Base-by-base conservation (phyloP, 2,113 vertebrate genomes). In the Tonatia bakeri region DNA sequence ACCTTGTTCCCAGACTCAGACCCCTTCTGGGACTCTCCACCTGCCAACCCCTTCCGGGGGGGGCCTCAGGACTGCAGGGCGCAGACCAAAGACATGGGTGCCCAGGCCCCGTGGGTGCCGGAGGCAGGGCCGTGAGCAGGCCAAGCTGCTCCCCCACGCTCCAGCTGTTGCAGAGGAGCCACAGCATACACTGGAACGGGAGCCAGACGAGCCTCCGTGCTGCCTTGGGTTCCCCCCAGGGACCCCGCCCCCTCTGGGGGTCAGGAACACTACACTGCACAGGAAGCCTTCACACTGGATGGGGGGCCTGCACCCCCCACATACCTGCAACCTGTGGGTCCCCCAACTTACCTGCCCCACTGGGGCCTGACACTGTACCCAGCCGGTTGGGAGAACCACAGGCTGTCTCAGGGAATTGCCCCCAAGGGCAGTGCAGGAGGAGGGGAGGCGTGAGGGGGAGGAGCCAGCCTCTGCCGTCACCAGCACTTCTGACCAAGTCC, bases 11-110 rank as follows among this genome's bases (percentile, higher is more conserved):
- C 97, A 38, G 97, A 98, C 80, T 96, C 97, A 3, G 97, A 99
- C 99, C 98, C 99, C 97, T 59, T 99, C 99, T 98, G 98, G 96
- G 98, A 98, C 98, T 98, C 98, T 77, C 98, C 99, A 95, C 98
- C 98, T 22, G 98, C 99, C 97, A 99, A 99, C 52, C 96, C 97
- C 80, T 97, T 97, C 88, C 96, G 26, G 54, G 96, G 94, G 22
- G 91, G 88, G 22, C 87, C 97, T 75, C 97, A 97, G 94, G 97
- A 97, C 96, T 97, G 94, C 87, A 95, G 96, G 87, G 95, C 87
- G 0, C 97, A 97, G 94, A 98, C 97, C 97, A 97, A 98, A 97
- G 97, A 97, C 40, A 6, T 95, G 80, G 93, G 96, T 84, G 96
- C 96, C 76, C 97, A 98, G 90, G 97, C 97, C 61, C 97, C 97